Percentiles rank a stretch among this genome's conserved stretches.
phyloP scores from a whole-genome alignment of 2,888 invertebrate genomes.

The Rhorus exstirpatorius region DNA sequence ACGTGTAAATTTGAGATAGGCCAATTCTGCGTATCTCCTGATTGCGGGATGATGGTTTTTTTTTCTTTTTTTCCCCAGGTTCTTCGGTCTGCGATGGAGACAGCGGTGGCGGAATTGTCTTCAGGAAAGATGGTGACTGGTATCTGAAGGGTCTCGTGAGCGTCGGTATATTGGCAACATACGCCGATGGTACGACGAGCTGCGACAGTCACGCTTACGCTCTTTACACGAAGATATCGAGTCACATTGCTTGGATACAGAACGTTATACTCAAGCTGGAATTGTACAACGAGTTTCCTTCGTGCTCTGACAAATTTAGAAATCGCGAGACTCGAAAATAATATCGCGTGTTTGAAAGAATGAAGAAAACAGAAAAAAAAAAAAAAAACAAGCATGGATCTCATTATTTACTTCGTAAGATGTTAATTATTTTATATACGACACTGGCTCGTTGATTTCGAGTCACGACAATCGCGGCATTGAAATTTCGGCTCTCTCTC shows the following conservation, averaged over 20 bases:
- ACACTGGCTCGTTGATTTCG: background rate
- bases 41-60: conserved; percentile 14
- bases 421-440: conserved; percentile 6
- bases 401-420: conserved; percentile 11
- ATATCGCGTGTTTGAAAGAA: conserved; percentile 30
- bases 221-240: conserved; percentile 83
- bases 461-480: background rate
- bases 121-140: conserved; percentile 81
- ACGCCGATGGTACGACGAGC: conserved; percentile 69
- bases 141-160: conserved; percentile 86
- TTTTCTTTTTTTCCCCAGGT: conserved; percentile 78
- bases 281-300: conserved; percentile 62
- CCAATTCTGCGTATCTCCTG: no score
- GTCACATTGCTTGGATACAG: conserved; percentile 81
- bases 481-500: no score
- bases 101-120: conserved; percentile 86
- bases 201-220: conserved; percentile 83
- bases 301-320: conserved; percentile 66
- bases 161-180: conserved; percentile 79
- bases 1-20: no score
- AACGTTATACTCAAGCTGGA: conserved; percentile 77
- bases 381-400: conserved; percentile 19
- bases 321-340: background rate
- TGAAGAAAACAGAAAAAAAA: conserved; percentile 34
- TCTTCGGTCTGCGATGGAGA: conserved; percentile 86